These are phyloP conservation scores for Meghimatium bilineatum DNA, from an alignment of 2,888 invertebrate genomes.

Conservation along the genomic window DNA sequence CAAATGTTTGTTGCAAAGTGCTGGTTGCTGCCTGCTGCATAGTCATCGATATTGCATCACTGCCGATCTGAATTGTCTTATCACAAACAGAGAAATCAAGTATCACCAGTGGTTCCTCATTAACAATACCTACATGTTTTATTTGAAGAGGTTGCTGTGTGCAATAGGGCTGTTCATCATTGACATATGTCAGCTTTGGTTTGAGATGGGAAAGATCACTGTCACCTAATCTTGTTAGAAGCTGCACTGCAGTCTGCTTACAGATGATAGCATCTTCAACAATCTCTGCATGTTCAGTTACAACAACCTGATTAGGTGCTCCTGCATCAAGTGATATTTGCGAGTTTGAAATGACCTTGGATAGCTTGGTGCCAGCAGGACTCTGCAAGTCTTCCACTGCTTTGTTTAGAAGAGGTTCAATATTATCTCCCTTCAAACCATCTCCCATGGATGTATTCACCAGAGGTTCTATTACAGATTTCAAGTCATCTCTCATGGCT, in stretches of 20 bases:
- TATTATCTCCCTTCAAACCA: conserved; percentile 12
- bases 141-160: neutral
- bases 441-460: conserved; percentile 13
- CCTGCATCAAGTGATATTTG: neutral
- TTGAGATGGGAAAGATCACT: neutral
- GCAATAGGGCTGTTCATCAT: neutral
- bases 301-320: neutral
- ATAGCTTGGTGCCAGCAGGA: neutral
- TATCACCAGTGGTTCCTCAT: no score
- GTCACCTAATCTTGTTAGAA: neutral
- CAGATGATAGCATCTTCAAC: neutral
- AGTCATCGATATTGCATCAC: neutral
- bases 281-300: neutral
- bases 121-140: neutral
- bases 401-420: neutral
- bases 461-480: conserved; percentile 6
- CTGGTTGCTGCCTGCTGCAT: neutral
- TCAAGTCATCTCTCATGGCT: conserved; percentile 20
- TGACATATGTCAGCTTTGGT: neutral
- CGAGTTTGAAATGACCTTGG: neutral
- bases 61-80: neutral
- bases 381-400: no score
- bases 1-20: neutral
- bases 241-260: neutral
- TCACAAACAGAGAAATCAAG: neutral